Evolutionary conservation across 2,888 invertebrate species (phyloP).

Genomic region (Brachyptera putata): DNA sequence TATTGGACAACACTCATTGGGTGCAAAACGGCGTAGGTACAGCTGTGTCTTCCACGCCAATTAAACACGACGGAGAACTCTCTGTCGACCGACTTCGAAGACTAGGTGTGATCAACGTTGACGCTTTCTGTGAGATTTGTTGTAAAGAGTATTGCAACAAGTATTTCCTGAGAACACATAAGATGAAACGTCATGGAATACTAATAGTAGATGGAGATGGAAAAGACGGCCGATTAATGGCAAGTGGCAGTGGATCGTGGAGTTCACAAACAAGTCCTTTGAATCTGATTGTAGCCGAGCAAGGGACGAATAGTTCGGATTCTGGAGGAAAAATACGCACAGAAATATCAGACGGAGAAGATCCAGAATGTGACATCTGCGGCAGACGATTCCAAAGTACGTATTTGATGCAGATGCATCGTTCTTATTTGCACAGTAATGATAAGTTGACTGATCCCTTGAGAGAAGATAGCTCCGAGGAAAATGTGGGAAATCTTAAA

Average conservation of each 20-base stretch:
- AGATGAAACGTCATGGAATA: slow-evolving; percentile 89
- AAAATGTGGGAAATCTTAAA: background rate
- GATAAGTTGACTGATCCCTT: background rate
- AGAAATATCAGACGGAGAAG: slow-evolving; percentile 38
- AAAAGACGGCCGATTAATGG: slow-evolving; percentile 23
- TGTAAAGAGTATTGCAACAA: slow-evolving; percentile 92
- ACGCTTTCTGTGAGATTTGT: slow-evolving; percentile 91
- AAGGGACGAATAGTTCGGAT: slow-evolving; percentile 47
- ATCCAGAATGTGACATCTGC: slow-evolving; percentile 42
- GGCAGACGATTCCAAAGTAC: slow-evolving; percentile 42
- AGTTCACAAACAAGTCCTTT: slow-evolving; percentile 64
- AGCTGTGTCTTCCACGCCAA: background rate
- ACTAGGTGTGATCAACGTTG: slow-evolving; percentile 76
- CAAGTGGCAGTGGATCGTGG: slow-evolving; percentile 37
- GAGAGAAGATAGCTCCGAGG: background rate
- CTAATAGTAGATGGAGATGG: slow-evolving; percentile 57
- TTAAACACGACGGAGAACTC: slow-evolving; percentile 45
- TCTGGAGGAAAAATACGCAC: slow-evolving; percentile 47
- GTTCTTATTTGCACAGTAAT: slow-evolving; percentile 43
- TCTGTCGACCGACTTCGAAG: slow-evolving; percentile 69
- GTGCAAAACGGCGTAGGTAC: background rate
- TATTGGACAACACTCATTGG: background rate
- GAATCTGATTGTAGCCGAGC: slow-evolving; percentile 69
- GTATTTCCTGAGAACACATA: slow-evolving; percentile 87
- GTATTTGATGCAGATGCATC: slow-evolving; percentile 46